phyloP scores from a whole-genome alignment of 2,797 vertebrate genomes.

The Smutsia temminckii region DNA sequence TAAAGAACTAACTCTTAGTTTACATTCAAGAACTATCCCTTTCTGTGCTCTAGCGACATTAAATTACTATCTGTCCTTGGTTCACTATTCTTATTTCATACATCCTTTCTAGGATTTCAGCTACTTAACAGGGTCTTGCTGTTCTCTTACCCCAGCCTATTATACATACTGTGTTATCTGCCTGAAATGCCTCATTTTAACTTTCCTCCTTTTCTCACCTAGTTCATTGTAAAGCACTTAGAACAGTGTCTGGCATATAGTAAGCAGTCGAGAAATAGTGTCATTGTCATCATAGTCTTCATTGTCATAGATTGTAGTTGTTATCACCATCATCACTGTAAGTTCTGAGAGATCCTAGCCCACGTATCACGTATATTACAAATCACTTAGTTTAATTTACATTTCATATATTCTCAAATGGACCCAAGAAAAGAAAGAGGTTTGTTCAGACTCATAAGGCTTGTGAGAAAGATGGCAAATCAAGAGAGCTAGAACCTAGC shows the following conservation, averaged over 20 bases:
- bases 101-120: background rate
- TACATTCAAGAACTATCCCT: background rate
- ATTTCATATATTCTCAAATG: background rate
- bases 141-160: background rate
- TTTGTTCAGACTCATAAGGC: background rate
- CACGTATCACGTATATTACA: background rate
- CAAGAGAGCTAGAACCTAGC: background rate
- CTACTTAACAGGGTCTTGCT: background rate
- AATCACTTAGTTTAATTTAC: background rate
- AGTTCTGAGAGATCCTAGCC: background rate
- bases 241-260: background rate
- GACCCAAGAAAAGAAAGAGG: background rate
- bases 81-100: background rate
- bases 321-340: background rate
- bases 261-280: conserved; percentile 13
- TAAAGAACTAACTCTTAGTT: background rate
- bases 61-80: background rate
- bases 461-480: conserved; percentile 11
- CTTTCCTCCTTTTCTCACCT: background rate
- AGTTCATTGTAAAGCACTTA: background rate
- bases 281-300: background rate
- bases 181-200: background rate
- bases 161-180: background rate
- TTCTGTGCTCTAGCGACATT: background rate
- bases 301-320: background rate